These are phyloP conservation scores for Spinus pinus DNA, from an alignment of 2,797 vertebrate genomes.

Conservation along the genomic window DNA sequence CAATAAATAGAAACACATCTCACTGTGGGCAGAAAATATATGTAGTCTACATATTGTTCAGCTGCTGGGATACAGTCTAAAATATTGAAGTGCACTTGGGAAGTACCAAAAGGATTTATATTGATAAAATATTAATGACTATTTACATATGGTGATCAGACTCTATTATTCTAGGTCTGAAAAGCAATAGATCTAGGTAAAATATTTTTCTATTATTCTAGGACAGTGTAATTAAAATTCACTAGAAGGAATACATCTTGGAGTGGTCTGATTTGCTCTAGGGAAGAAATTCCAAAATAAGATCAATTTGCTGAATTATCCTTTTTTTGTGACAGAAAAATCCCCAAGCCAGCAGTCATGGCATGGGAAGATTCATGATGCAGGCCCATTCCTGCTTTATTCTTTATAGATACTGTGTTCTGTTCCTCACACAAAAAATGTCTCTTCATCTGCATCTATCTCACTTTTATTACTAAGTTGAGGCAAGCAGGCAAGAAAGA, in stretches of 20 bases:
- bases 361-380: neutral
- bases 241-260: neutral
- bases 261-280: neutral
- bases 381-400: neutral
- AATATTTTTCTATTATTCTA: neutral
- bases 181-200: neutral
- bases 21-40: neutral
- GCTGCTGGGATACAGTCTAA: neutral
- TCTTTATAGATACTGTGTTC: neutral
- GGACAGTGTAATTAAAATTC: neutral
- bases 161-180: neutral
- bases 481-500: neutral
- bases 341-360: neutral
- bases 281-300: neutral
- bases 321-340: neutral
- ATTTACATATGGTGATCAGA: neutral
- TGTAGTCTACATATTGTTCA: neutral
- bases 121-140: neutral
- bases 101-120: neutral
- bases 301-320: neutral
- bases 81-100: neutral
- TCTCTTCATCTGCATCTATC: neutral
- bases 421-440: neutral
- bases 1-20: neutral
- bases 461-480: neutral